Evolutionary conservation across 1,140 invertebrate species (phyloP).

Genomic region (Drosophila guanche): DNA sequence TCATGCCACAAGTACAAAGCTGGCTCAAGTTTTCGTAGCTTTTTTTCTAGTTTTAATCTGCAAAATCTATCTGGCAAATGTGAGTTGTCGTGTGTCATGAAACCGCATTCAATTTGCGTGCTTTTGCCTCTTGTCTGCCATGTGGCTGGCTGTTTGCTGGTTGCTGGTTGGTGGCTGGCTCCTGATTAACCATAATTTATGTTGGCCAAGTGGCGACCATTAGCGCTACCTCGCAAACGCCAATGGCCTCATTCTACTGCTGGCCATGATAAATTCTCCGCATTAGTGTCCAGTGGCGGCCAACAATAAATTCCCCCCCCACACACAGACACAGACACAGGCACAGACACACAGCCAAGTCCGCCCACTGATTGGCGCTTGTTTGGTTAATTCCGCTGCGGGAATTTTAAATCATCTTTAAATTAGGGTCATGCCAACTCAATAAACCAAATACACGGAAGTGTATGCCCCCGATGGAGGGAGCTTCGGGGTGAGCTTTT

Average conservation of each 20-base stretch:
- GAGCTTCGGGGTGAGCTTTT: not conserved
- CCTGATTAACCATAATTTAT: conserved; percentile 76
- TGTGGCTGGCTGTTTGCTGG: conserved; percentile 43
- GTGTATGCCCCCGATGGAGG: not conserved
- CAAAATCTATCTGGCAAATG: too few relatives aligned
- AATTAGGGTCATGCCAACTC: conserved; percentile 80
- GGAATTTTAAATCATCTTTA: conserved; percentile 81
- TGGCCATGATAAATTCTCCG: conserved; percentile 74
- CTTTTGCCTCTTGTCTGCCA: not conserved
- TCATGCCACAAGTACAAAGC: too few relatives aligned
- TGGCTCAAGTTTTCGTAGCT: too few relatives aligned
- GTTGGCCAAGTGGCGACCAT: conserved; percentile 75
- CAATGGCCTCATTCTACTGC: conserved; percentile 5
- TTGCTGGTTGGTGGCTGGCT: conserved; percentile 22
- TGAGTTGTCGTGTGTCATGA: too few relatives aligned
- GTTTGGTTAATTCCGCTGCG: conserved; percentile 78
- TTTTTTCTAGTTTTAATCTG: too few relatives aligned
- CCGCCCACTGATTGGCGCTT: conserved; percentile 37
- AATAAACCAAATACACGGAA: conserved; percentile 67
- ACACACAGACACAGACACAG: not conserved
- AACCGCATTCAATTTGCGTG: too few relatives aligned
- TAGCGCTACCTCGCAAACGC: conserved; percentile 53
- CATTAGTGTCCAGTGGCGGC: conserved; percentile 65
- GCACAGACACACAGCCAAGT: not conserved
- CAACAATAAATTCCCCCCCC: conserved; percentile 57